Base-by-base conservation (phyloP, 1,140 invertebrate species). In the Asobara japonica region DNA sequence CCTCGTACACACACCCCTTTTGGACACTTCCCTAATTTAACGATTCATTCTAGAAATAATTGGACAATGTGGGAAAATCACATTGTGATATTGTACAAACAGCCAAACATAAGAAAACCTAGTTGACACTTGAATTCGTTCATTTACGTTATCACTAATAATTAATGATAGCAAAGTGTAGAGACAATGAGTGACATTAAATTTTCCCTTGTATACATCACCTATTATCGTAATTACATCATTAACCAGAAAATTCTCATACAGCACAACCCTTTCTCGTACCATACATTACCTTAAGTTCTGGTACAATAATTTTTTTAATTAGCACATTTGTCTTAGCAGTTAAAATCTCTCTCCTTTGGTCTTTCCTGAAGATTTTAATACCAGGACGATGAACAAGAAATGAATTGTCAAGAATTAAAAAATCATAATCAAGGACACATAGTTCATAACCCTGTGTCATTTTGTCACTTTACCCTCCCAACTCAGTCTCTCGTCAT, bases 391-490 rank as follows among this genome's bases (percentile, higher is more conserved):
- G 92, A 84, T 97, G 95, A 3, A 95, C 94, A 11, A 97, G 88
- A 83, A 96, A 97, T 6, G 94, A 94, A 83, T 96, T 96, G 85
- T 97, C 94, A 76, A 97, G 81, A 76, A 96, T 96, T 82, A 96
- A 91, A 82, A 97, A 96, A 78, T 96, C 94, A 81, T 96, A 97
- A 84, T 96, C 93, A 78, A 95, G 86, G 3, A 95, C 93, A 85
- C 95, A 96, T 48, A 96, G 89, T 36, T 93, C 91, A 84, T 96
- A 96, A 72, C 94, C 95, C 94, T 97, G 96, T 36, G 95, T 96
- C 96, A 97, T 97, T 89, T 96, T 96, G 84, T 96, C 94, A 83
- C 94, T 95, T 94, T 95, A 62, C 95, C 95, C 81, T 96, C 94
- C 95, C 95, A 96, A 80, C 93, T 95, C 20, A 96, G 90, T 82